These are phyloP conservation scores for Corythornis madagascariensis DNA, from an alignment of 2,113 vertebrate genomes.

Conservation along the genomic window DNA sequence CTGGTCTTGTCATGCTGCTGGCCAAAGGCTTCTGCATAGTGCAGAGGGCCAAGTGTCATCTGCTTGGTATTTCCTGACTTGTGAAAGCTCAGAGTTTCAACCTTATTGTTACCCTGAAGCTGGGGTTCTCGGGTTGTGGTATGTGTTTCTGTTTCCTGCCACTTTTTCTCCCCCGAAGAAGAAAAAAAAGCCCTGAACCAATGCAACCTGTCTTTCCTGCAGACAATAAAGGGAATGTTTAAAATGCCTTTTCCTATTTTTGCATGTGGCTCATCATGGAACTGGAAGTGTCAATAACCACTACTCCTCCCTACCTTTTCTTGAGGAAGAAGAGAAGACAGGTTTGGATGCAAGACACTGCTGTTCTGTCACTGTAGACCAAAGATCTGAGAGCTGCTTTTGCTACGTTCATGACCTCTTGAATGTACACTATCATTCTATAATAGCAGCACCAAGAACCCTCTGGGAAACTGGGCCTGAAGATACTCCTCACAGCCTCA, in stretches of 20 bases:
- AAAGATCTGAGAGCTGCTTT: background rate
- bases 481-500: background rate
- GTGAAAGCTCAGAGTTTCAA: conserved; percentile 5
- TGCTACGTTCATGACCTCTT: background rate
- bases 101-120: conserved; percentile 35
- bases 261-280: background rate
- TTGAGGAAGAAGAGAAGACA: background rate
- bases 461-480: background rate
- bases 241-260: background rate
- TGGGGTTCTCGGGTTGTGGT: conserved; percentile 10
- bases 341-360: background rate
- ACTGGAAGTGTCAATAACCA: background rate
- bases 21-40: background rate
- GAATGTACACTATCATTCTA: background rate
- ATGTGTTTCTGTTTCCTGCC: background rate
- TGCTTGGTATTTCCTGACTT: conserved; percentile 53
- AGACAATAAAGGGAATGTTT: background rate
- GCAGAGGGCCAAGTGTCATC: conserved; percentile 7
- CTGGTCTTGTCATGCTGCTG: background rate
- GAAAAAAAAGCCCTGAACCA: background rate
- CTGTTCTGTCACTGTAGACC: background rate
- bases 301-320: background rate
- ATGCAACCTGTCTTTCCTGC: background rate
- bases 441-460: background rate
- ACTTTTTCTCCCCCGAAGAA: background rate